Evolutionary conservation across 1,140 invertebrate species (phyloP).

Genomic region (Eriocheir sinensis): DNA sequence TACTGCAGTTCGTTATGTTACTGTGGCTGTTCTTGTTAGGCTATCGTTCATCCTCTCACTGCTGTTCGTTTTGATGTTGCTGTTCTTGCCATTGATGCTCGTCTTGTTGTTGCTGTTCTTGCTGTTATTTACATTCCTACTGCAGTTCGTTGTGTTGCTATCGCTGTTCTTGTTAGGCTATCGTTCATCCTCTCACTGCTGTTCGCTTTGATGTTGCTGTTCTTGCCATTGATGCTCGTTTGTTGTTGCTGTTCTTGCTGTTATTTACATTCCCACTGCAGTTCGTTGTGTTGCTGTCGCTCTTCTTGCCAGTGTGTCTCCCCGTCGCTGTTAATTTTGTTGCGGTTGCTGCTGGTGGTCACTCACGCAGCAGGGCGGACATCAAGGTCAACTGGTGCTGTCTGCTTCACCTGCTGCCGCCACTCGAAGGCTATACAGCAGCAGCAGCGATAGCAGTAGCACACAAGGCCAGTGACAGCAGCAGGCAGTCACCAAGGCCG

Average conservation of each 20-base stretch:
- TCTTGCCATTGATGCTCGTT: no score
- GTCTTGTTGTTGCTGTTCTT: no score
- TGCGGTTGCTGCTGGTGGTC: not conserved
- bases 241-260: constrained; percentile 4
- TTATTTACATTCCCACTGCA: not conserved
- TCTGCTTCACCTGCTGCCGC: not conserved
- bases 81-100: no score
- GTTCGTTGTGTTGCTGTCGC: not conserved
- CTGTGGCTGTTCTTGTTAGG: no score
- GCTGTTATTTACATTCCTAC: not conserved
- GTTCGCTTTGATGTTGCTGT: no score
- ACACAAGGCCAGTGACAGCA: not conserved
- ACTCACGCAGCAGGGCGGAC: not conserved
- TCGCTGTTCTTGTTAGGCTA: not conserved
- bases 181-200: no score
- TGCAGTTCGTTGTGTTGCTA: not conserved
- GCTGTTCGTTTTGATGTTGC: no score
- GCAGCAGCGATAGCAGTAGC: not conserved
- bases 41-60: no score
- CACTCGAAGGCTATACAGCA: not conserved
- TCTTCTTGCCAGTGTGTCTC: no score
- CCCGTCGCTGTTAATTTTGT: not conserved
- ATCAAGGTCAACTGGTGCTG: not conserved
- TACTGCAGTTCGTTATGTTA: not conserved
- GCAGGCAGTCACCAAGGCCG: not conserved